phyloP scores from a whole-genome alignment of 1,140 invertebrate genomes.

The Riptortus pedestris region DNA sequence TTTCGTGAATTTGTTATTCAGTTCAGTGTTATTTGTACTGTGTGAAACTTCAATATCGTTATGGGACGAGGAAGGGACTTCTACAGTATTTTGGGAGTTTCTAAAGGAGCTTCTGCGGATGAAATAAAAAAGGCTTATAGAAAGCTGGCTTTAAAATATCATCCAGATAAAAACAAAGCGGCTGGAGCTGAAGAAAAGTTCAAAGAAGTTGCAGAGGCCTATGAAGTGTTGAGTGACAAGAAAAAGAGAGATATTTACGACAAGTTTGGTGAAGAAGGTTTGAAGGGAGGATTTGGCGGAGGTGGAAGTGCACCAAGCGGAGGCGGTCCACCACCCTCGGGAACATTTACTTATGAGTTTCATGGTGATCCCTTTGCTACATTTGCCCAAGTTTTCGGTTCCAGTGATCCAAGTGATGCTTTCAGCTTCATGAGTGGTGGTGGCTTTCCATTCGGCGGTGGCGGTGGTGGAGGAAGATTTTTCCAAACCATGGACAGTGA shows the following conservation, averaged over 20 bases:
- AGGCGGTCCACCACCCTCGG: constrained; percentile 30
- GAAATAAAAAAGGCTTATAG: constrained; percentile 97
- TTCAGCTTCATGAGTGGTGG: constrained; percentile 43
- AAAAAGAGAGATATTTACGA: constrained; percentile 94
- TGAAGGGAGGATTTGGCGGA: constrained; percentile 59
- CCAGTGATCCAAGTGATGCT: constrained; percentile 57
- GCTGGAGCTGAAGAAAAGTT: constrained; percentile 92
- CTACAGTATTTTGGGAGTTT: constrained; percentile 84
- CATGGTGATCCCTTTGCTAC: constrained; percentile 72
- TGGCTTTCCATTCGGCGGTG: constrained; percentile 41
- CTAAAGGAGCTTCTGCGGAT: constrained; percentile 78
- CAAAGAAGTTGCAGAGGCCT: constrained; percentile 96
- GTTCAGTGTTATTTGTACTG: background rate
- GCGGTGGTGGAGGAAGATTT: constrained; percentile 63
- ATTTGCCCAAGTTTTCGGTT: constrained; percentile 62
- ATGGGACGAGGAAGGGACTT: constrained; percentile 74
- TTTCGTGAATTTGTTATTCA: background rate
- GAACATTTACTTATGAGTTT: constrained; percentile 56
- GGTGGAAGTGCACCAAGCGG: constrained; percentile 32
- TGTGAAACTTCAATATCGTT: background rate
- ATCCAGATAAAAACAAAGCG: constrained; percentile 97
- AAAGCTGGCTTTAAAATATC: constrained; percentile 94
- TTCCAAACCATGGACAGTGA: constrained; percentile 55
- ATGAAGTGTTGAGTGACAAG: constrained; percentile 92
- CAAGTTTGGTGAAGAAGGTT: constrained; percentile 89